Evolutionary conservation across 2,113 vertebrate species (phyloP).

Genomic region (Entomyzon cyanotis): DNA sequence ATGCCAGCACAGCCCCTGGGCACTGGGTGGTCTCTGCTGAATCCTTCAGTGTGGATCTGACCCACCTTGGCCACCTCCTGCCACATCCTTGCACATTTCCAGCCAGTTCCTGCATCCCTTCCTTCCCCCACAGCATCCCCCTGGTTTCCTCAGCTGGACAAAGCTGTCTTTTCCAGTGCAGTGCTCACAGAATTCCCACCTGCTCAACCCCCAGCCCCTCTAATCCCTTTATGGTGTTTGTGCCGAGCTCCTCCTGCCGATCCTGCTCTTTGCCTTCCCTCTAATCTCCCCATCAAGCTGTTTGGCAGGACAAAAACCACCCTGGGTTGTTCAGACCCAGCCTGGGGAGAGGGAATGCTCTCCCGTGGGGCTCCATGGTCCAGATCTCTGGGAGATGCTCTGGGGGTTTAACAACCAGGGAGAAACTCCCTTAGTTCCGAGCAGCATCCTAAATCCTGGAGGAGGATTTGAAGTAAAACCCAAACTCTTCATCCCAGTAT

Average conservation of each 20-base stretch:
- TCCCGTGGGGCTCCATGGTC: fast-evolving
- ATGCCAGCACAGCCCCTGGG: not conserved
- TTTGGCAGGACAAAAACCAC: not conserved
- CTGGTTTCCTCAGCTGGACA: fast-evolving
- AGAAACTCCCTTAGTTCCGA: not conserved
- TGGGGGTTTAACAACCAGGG: not conserved
- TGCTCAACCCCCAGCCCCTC: not conserved
- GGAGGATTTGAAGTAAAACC: not conserved
- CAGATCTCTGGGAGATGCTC: not conserved
- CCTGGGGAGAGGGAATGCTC: not conserved
- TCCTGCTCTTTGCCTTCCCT: constrained; percentile 62
- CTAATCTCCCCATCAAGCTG: not conserved
- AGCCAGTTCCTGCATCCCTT: not conserved
- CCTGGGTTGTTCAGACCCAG: fast-evolving
- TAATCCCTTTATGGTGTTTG: constrained; percentile 66
- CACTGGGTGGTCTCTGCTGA: not conserved
- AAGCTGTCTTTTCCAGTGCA: fast-evolving
- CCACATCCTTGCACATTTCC: not conserved
- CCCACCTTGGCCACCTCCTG: not conserved
- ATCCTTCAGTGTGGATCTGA: not conserved
- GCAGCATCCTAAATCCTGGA: not conserved
- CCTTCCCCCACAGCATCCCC: not conserved
- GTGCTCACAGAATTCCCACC: not conserved
- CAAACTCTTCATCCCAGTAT: not conserved
- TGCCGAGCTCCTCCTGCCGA: not conserved